Conservation (phyloP, 2,888 invertebrate genomes). For the Phragmatobia fuliginosa region DNA sequence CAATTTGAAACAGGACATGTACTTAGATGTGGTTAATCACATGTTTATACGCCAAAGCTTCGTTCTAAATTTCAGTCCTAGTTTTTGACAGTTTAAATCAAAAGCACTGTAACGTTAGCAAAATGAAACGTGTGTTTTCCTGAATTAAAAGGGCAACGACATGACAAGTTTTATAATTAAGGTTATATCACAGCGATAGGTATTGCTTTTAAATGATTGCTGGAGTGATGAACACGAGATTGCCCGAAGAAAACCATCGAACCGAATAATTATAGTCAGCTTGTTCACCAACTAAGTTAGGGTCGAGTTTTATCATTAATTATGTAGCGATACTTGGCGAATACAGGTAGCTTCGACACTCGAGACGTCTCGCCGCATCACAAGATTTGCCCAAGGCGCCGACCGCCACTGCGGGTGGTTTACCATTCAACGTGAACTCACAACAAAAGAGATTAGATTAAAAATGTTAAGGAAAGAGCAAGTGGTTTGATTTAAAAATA, state of each 20-base stretch:
- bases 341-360: slow-evolving; percentile 74
- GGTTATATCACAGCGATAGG: neutral
- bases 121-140: neutral
- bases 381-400: slow-evolving; percentile 47
- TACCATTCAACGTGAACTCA: slow-evolving; percentile 28
- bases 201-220: neutral
- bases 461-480: slow-evolving; percentile 7
- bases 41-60: neutral
- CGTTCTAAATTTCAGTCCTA: neutral
- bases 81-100: neutral
- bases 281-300: slow-evolving; percentile 16
- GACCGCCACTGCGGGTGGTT: slow-evolving; percentile 37
- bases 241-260: slow-evolving; percentile 8
- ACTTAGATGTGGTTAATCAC: neutral
- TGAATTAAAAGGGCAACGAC: neutral
- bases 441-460: slow-evolving; percentile 14
- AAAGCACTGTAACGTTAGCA: neutral
- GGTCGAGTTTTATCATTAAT: slow-evolving; percentile 62
- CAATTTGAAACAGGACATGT: slow-evolving; percentile 21
- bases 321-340: slow-evolving; percentile 61
- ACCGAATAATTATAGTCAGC: slow-evolving; percentile 24
- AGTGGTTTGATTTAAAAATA: slow-evolving; percentile 13
- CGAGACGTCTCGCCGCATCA: slow-evolving; percentile 77
- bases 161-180: neutral
- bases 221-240: neutral